Conservation (phyloP, 2,113 vertebrate species). For the Paramormyrops kingsleyae region DNA sequence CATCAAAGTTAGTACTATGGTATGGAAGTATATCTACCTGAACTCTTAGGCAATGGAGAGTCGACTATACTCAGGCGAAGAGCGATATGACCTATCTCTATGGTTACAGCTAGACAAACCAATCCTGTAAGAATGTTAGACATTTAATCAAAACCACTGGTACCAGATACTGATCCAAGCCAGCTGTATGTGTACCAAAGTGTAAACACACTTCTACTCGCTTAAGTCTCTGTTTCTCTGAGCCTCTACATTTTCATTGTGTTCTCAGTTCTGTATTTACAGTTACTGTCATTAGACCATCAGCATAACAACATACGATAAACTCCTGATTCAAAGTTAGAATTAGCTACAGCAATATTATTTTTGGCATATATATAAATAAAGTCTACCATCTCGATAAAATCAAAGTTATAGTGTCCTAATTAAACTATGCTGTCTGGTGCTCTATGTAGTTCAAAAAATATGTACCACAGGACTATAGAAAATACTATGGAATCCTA, state of each 20-base stretch:
- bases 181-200: background rate
- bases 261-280: constrained; percentile 16
- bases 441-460: constrained; percentile 46
- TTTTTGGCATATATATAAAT: constrained; percentile 57
- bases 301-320: constrained; percentile 4
- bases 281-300: constrained; percentile 13
- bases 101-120: background rate
- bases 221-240: background rate
- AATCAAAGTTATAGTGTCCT: constrained; percentile 22
- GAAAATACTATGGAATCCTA: constrained; percentile 18
- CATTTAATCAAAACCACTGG: background rate
- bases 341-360: constrained; percentile 48
- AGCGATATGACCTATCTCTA: background rate
- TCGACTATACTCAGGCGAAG: background rate
- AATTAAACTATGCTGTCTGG: constrained; percentile 42
- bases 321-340: constrained; percentile 44
- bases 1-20: background rate
- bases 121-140: background rate
- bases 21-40: background rate
- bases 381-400: constrained; percentile 36
- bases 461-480: constrained; percentile 33
- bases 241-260: background rate
- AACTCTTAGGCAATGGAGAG: constrained; percentile 5
- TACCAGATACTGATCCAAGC: background rate
- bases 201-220: background rate